Conservation (phyloP, 2,113 vertebrate genomes). For the Pan troglodytes region DNA sequence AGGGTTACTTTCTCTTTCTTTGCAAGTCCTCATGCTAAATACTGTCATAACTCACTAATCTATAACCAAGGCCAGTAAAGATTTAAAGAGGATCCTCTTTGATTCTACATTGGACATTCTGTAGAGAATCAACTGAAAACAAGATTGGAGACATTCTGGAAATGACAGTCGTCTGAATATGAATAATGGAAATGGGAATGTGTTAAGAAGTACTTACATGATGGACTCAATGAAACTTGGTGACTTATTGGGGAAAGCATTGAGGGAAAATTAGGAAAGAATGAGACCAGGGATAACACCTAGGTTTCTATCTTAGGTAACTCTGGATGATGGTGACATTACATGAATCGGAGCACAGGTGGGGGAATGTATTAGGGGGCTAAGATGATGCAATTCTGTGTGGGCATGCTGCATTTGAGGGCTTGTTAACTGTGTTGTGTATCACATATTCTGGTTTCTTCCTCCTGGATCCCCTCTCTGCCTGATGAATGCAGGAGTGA, state of each 20-base stretch:
- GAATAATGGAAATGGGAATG: not conserved
- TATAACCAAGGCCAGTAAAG: not conserved
- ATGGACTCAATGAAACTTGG: not conserved
- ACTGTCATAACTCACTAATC: not conserved
- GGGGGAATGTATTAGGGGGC: fast-evolving
- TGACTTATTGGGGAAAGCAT: not conserved
- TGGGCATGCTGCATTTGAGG: not conserved
- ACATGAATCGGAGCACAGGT: not conserved
- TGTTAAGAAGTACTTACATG: not conserved
- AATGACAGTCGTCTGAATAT: not conserved
- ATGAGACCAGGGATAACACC: not conserved
- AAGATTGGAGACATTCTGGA: not conserved
- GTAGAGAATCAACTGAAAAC: not conserved
- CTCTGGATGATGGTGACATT: not conserved
- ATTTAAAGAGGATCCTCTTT: not conserved
- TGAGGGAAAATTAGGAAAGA: not conserved
- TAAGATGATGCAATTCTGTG: not conserved
- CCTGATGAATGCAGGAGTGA: not conserved
- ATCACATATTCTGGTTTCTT: not conserved
- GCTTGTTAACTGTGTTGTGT: not conserved
- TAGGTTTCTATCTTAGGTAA: not conserved
- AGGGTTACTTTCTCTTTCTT: not conserved
- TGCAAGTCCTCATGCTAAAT: not conserved
- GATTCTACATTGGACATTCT: not conserved
- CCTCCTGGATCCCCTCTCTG: not conserved